Evolutionary conservation across 2,888 invertebrate genomes (phyloP).

Genomic region (Drosophila kuntzei): DNA sequence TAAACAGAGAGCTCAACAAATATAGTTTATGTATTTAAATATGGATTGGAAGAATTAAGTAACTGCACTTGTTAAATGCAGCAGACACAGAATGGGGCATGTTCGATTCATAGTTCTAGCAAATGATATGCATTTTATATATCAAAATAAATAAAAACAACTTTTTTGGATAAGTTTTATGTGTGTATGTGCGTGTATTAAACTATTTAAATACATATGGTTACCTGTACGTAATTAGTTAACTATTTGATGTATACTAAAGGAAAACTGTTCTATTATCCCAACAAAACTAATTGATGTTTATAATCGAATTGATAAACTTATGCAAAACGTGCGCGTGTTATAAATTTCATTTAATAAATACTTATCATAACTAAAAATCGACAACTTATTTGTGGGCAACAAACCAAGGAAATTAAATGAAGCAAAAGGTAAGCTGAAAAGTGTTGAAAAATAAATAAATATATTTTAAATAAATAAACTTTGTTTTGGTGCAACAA

Average conservation of each 20-base stretch:
- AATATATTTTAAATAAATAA: slow-evolving; percentile 3
- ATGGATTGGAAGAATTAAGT: neutral
- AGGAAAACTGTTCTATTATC: neutral
- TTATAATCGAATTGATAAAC: slow-evolving; percentile 24
- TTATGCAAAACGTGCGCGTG: slow-evolving; percentile 61
- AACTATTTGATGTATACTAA: slow-evolving; percentile 51
- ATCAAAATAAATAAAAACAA: slow-evolving; percentile 29
- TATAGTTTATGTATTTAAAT: slow-evolving; percentile 1
- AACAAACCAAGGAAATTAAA: neutral
- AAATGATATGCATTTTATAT: slow-evolving; percentile 77
- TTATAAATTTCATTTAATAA: slow-evolving; percentile 36
- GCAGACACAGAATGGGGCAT: slow-evolving; percentile 30
- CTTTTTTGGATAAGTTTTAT: slow-evolving; percentile 79
- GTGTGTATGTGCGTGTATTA: slow-evolving; percentile 58
- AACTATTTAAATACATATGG: slow-evolving; percentile 29
- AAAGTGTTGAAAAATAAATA: neutral
- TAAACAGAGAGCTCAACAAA: slow-evolving; percentile 41
- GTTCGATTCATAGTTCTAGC: slow-evolving; percentile 32
- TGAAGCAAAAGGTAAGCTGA: slow-evolving; percentile 38
- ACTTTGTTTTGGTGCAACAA: neutral
- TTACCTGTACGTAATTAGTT: slow-evolving; percentile 56
- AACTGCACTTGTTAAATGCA: slow-evolving; percentile 68
- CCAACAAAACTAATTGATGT: slow-evolving; percentile 16
- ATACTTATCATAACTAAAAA: slow-evolving; percentile 11
- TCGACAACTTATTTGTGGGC: slow-evolving; percentile 43